Evolutionary conservation across 1,140 invertebrate species (phyloP).

Genomic region (Rhagoletis zephyria): DNA sequence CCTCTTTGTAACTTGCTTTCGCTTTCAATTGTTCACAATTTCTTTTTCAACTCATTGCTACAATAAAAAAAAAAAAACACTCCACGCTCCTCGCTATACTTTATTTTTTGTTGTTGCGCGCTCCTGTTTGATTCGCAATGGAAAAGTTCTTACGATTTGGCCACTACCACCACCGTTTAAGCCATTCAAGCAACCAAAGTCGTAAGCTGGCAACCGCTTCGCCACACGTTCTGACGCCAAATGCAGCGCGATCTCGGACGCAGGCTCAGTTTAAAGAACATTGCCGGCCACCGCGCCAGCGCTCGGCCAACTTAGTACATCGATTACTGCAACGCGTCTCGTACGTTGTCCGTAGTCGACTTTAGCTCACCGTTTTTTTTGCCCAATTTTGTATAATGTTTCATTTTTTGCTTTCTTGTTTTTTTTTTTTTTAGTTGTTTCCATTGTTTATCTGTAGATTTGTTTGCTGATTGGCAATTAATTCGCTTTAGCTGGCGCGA

Average conservation of each 20-base stretch:
- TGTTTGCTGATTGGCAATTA: constrained; percentile 38
- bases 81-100: no score
- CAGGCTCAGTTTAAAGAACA: constrained; percentile 56
- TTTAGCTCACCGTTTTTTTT: neutral
- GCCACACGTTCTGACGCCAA: constrained; percentile 55
- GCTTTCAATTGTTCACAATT: neutral
- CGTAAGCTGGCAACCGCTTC: constrained; percentile 48
- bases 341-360: neutral
- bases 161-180: neutral
- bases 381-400: neutral
- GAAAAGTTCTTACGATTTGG: neutral
- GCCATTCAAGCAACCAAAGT: constrained; percentile 27
- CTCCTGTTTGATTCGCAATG: neutral
- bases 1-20: neutral
- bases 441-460: neutral
- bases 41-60: neutral
- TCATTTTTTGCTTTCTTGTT: neutral
- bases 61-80: neutral
- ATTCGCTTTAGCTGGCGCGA: constrained; percentile 9
- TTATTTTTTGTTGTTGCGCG: no score
- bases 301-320: constrained; percentile 17
- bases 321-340: neutral
- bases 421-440: neutral
- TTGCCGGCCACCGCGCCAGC: neutral
- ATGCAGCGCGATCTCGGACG: constrained; percentile 52